Evolutionary conservation across 2,888 invertebrate species (phyloP).

Genomic region (Rotaria socialis): DNA sequence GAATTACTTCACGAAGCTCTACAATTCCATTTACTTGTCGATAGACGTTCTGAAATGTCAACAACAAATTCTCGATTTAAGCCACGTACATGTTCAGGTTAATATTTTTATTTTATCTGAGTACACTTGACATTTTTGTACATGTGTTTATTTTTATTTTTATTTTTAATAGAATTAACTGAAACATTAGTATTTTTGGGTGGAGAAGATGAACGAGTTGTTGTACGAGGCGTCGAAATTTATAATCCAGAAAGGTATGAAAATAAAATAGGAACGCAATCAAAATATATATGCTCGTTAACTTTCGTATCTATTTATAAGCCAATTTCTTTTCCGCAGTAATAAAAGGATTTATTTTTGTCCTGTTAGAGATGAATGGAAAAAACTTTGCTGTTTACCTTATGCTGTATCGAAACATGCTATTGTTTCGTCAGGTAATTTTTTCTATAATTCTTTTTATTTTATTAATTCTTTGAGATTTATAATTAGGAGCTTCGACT

Average conservation of each 20-base stretch:
- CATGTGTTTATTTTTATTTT: too few species aligned
- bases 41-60: conserved; percentile 58
- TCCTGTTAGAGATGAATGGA: conserved; percentile 56
- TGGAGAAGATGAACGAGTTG: conserved; percentile 63
- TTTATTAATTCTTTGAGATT: not conserved
- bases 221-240: conserved; percentile 62
- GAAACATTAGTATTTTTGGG: conserved; percentile 62
- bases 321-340: too few species aligned
- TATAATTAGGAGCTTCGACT: not conserved
- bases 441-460: not conserved
- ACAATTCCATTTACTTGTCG: conserved; percentile 60
- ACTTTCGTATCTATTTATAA: too few species aligned
- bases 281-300: too few species aligned
- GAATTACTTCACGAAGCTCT: conserved; percentile 61
- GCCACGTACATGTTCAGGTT: conserved; percentile 58
- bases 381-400: conserved; percentile 61
- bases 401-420: conserved; percentile 64
- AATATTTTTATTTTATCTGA: conserved; percentile 1
- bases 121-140: too few species aligned
- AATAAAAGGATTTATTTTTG: too few species aligned
- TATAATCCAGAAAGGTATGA: conserved; percentile 56
- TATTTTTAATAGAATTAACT: conserved; percentile 39
- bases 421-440: conserved; percentile 60
- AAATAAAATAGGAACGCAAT: too few species aligned
- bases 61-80: conserved; percentile 54